Conservation (phyloP, 2,797 vertebrate species). For the Enteromius anoplus region DNA sequence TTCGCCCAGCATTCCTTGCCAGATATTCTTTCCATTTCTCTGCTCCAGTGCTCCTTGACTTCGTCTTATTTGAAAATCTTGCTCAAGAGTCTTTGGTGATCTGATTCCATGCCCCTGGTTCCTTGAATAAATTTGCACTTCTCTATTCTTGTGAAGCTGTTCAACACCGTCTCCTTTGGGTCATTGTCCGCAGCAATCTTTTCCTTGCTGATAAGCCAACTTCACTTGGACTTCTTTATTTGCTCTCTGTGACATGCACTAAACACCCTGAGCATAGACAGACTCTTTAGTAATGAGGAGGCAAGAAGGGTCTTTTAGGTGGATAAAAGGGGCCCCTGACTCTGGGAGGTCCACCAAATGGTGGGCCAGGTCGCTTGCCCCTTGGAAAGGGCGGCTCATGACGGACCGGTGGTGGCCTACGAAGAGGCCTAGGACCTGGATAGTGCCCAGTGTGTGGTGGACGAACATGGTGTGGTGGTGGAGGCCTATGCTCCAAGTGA, state of each 20-base stretch:
- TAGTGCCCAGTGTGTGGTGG: conserved; percentile 66
- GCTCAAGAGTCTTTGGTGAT: conserved; percentile 13
- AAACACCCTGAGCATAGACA: conserved; percentile 42
- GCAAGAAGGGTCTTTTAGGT: conserved; percentile 90
- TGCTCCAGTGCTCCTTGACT: conserved; percentile 31
- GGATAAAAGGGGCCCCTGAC: conserved; percentile 81
- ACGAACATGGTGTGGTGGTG: conserved; percentile 65
- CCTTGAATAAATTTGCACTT: not conserved
- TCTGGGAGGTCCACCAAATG: conserved; percentile 69
- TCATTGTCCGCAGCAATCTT: not conserved
- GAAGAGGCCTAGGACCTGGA: conserved; percentile 57
- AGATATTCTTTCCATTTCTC: conserved; percentile 42
- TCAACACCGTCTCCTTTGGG: not conserved
- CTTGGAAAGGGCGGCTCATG: conserved; percentile 76
- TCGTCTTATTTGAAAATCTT: conserved; percentile 26
- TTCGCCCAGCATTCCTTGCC: conserved; percentile 42
- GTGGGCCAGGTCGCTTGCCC: conserved; percentile 83
- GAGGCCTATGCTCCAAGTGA: conserved; percentile 66
- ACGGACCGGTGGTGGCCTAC: conserved; percentile 71
- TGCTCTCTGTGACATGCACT: conserved; percentile 35
- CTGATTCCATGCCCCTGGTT: conserved; percentile 3
- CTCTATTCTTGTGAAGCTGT: conserved; percentile 12
- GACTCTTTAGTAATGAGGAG: conserved; percentile 85
- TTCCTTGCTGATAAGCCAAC: not conserved
- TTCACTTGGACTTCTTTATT: conserved; percentile 11